A percentile compares a stretch with the other conserved stretches of the same genome.
Evolutionary conservation across 1,140 invertebrate genomes (phyloP).

Genomic region (Dendroctonus ponderosae): DNA sequence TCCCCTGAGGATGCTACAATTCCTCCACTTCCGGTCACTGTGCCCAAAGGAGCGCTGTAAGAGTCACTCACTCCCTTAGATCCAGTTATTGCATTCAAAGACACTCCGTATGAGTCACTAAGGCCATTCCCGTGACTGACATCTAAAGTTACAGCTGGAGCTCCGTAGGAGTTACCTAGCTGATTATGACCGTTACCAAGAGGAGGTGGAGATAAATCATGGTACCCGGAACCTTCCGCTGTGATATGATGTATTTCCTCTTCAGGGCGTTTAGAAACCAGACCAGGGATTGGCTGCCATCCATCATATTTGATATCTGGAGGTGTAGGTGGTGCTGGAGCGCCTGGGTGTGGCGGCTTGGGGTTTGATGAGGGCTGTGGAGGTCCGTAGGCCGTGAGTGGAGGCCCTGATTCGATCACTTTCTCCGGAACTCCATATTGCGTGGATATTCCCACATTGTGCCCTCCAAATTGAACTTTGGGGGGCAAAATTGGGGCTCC

Average conservation of each 20-base stretch:
- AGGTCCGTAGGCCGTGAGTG: slow-evolving; percentile 46
- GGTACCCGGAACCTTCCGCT: slow-evolving; percentile 43
- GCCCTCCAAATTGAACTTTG: slow-evolving; percentile 41
- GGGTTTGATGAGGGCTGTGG: slow-evolving; percentile 53
- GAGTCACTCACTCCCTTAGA: slow-evolving; percentile 46
- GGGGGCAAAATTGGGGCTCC: slow-evolving; percentile 46
- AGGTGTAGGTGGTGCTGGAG: slow-evolving; percentile 69
- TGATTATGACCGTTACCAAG: slow-evolving; percentile 24
- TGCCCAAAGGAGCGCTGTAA: slow-evolving; percentile 48
- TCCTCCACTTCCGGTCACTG: slow-evolving; percentile 49
- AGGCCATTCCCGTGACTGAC: slow-evolving; percentile 31
- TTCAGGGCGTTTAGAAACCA: slow-evolving; percentile 51
- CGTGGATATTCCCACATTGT: slow-evolving; percentile 39
- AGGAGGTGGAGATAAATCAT: slow-evolving; percentile 53
- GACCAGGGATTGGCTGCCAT: slow-evolving; percentile 77
- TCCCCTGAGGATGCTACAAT: slow-evolving; percentile 44
- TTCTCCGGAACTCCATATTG: slow-evolving; percentile 49
- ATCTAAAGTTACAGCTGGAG: slow-evolving; percentile 22
- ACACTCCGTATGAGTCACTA: slow-evolving; percentile 46
- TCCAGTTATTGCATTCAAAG: slow-evolving; percentile 45
- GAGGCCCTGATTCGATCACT: slow-evolving; percentile 22
- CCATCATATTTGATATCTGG: slow-evolving; percentile 77
- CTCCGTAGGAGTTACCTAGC: slow-evolving; percentile 23
- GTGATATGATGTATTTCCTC: slow-evolving; percentile 49
- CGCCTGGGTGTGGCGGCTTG: slow-evolving; percentile 61